A percentile compares a stretch with the other conserved stretches of the same genome.
Conservation (phyloP, 2,888 invertebrate species). For the Diaprepes abbreviatus region DNA sequence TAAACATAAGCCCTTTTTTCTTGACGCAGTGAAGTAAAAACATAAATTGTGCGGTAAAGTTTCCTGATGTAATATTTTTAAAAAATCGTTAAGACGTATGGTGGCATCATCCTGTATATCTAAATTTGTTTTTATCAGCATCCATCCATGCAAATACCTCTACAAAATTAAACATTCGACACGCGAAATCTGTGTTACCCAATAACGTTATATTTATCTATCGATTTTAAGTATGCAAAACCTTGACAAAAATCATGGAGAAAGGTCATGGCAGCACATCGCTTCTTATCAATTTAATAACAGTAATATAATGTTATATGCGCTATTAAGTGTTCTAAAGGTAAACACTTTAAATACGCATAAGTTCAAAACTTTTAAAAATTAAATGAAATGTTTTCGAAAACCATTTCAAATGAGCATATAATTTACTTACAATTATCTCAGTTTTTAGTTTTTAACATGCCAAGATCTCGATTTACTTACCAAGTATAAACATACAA, state of each 20-base stretch:
- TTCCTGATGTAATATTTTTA: too few relatives aligned
- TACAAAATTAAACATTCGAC: slow-evolving; percentile 15
- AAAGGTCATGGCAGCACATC: slow-evolving; percentile 39
- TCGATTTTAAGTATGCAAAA: slow-evolving; percentile 16
- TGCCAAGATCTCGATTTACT: not conserved
- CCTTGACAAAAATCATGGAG: slow-evolving; percentile 25
- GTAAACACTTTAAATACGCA: not conserved
- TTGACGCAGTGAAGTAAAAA: too few relatives aligned
- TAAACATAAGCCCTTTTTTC: too few relatives aligned
- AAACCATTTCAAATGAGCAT: not conserved
- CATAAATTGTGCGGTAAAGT: too few relatives aligned
- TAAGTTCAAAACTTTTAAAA: not conserved
- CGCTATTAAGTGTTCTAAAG: not conserved
- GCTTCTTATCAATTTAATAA: slow-evolving; percentile 26
- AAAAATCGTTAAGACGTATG: too few relatives aligned
- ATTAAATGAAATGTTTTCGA: not conserved
- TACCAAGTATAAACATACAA: not conserved
- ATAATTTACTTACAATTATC: not conserved
- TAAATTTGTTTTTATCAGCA: not conserved
- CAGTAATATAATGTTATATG: slow-evolving; percentile 10
- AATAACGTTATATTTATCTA: not conserved
- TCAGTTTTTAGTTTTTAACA: not conserved
- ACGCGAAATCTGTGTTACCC: slow-evolving; percentile 15
- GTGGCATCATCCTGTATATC: too few relatives aligned
- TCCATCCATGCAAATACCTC: not conserved